Conservation (phyloP, 1,140 invertebrate species). For the Centruroides vittatus region DNA sequence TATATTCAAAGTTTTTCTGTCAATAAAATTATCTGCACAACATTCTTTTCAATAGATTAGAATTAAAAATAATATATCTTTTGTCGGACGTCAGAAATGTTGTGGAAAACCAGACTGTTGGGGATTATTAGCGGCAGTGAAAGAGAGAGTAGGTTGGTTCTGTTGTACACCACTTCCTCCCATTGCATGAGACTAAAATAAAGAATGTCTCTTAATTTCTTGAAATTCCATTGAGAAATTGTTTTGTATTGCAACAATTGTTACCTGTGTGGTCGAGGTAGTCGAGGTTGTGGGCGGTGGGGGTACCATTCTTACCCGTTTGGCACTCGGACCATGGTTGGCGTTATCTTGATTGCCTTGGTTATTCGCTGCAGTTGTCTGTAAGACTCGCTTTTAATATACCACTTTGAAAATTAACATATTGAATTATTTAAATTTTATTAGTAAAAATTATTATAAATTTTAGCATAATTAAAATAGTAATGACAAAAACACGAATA, state of each 20-base stretch:
- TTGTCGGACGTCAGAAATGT: slow-evolving; percentile 2
- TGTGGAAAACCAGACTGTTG: slow-evolving; percentile 12
- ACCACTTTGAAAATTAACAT: slow-evolving; percentile 2
- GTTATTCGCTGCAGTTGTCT: slow-evolving; percentile 17
- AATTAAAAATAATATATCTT: no score
- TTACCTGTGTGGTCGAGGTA: slow-evolving; percentile 6
- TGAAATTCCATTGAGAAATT: neutral
- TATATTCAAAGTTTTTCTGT: neutral
- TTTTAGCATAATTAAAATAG: no score
- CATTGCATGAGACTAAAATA: slow-evolving; percentile 9
- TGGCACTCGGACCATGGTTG: slow-evolving; percentile 39
- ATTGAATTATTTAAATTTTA: neutral
- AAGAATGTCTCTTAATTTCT: neutral
- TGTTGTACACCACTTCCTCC: slow-evolving; percentile 10
- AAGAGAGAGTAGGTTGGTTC: slow-evolving; percentile 9
- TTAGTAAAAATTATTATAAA: no score
- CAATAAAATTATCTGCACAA: no score
- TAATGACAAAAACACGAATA: no score
- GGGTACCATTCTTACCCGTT: slow-evolving; percentile 43
- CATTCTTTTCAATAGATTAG: no score
- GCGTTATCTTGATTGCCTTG: slow-evolving; percentile 29
- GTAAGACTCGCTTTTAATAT: neutral
- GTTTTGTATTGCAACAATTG: neutral
- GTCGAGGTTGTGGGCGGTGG: slow-evolving; percentile 23
- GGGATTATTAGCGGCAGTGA: slow-evolving; percentile 7